Conservation (phyloP, 53 echinoderm and acorn worm genomes). For the Hippasteria phrygiana region DNA sequence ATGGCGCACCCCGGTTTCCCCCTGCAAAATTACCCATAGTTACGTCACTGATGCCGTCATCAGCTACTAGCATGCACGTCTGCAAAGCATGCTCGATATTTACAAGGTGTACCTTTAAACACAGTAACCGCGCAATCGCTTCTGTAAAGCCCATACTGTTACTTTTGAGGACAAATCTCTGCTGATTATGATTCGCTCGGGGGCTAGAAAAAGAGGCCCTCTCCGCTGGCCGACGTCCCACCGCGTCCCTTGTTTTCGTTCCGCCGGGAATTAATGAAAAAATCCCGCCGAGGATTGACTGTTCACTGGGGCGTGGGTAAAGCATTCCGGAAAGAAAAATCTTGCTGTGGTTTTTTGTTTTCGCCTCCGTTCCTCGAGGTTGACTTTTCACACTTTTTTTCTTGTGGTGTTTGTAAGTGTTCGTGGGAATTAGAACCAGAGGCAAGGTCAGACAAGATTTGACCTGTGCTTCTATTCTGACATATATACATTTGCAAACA, state of each 20-base stretch:
- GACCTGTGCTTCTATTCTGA: neutral
- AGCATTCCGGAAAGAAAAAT: constrained; percentile 29
- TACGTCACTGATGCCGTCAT: too few relatives aligned
- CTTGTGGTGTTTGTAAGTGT: neutral
- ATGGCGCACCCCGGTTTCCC: too few relatives aligned
- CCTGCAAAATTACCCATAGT: too few relatives aligned
- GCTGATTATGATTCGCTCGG: neutral
- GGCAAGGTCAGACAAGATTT: neutral
- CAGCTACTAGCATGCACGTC: too few relatives aligned
- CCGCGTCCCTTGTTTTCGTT: constrained; percentile 57
- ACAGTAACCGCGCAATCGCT: neutral
- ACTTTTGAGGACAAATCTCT: neutral
- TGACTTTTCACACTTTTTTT: constrained; percentile 31
- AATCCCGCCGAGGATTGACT: neutral
- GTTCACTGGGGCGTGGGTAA: constrained; percentile 31
- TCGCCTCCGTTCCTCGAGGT: neutral
- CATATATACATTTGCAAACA: too few relatives aligned
- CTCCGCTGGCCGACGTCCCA: neutral
- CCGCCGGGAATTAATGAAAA: constrained; percentile 48
- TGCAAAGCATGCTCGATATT: too few relatives aligned
- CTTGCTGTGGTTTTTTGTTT: neutral
- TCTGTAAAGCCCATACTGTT: neutral
- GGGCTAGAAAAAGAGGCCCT: neutral
- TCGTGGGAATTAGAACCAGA: neutral
- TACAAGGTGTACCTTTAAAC: too few relatives aligned